These are phyloP conservation scores for Typhlomys cinereus DNA, from an alignment of 2,113 vertebrate genomes.

Conservation along the genomic window DNA sequence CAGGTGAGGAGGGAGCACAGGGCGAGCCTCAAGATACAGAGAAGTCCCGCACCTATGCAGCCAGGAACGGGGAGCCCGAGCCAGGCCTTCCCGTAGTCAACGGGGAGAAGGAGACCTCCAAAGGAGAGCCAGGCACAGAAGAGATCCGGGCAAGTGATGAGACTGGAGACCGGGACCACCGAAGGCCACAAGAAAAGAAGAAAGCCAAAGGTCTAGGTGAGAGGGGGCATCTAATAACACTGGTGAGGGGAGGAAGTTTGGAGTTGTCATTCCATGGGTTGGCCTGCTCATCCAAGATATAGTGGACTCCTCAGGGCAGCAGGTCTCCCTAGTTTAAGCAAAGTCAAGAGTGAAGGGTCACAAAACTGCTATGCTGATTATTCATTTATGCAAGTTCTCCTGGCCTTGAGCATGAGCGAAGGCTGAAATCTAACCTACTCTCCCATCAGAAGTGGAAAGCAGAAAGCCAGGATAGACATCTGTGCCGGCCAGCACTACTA, in stretches of 20 bases:
- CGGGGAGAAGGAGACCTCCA: constrained; percentile 88
- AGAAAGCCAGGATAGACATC: not conserved
- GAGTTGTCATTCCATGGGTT: not conserved
- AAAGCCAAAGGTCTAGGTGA: constrained; percentile 96
- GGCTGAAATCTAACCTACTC: not conserved
- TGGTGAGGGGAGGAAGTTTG: constrained; percentile 6
- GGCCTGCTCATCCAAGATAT: not conserved
- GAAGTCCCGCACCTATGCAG: constrained; percentile 80
- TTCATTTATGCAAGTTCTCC: not conserved
- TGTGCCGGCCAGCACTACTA: not conserved
- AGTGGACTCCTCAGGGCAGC: not conserved
- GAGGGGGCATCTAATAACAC: constrained; percentile 12
- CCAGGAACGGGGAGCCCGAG: constrained; percentile 89
- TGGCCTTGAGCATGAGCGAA: not conserved
- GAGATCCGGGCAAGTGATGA: constrained; percentile 87
- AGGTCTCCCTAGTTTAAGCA: not conserved
- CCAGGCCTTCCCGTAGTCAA: constrained; percentile 87
- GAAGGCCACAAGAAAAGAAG: constrained; percentile 94
- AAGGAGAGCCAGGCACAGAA: constrained; percentile 73
- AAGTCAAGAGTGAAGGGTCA: not conserved
- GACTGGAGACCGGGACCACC: constrained; percentile 88
- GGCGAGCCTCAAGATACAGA: constrained; percentile 85
- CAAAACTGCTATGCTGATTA: no score
- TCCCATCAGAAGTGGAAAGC: not conserved
- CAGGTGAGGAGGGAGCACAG: constrained; percentile 82